phyloP scores from a whole-genome alignment of 2,113 vertebrate genomes.

The Leptobrachium ailaonicum region DNA sequence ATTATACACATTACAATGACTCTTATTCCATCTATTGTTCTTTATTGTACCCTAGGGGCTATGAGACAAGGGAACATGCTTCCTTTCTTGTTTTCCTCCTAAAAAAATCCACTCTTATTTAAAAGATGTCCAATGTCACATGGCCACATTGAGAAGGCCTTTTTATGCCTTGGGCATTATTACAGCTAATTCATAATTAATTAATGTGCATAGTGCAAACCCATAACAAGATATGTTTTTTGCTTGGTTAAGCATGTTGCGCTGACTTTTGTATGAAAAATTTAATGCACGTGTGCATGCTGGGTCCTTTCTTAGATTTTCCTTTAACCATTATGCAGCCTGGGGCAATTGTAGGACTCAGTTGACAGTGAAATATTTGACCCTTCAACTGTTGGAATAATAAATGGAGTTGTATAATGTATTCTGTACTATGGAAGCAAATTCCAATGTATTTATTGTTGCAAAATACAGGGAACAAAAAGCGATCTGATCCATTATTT shows the following conservation, averaged over 20 bases:
- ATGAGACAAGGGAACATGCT: constrained; percentile 11
- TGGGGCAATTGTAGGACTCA: constrained; percentile 2
- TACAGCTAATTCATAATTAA: constrained; percentile 47
- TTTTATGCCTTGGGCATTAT: constrained; percentile 34
- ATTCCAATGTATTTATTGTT: not conserved
- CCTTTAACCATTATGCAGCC: constrained; percentile 28
- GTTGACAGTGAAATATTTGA: constrained; percentile 22
- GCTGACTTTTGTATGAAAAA: constrained; percentile 30
- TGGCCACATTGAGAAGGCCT: constrained; percentile 16
- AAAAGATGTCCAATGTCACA: constrained; percentile 26
- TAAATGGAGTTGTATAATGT: not conserved
- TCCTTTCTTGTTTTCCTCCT: not conserved
- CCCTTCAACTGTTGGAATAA: constrained; percentile 32
- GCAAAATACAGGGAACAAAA: not conserved
- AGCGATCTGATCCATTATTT: too few species aligned
- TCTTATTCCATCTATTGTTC: constrained; percentile 5
- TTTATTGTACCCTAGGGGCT: constrained; percentile 6
- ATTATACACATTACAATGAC: constrained; percentile 15
- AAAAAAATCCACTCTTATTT: constrained; percentile 4
- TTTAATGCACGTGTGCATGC: constrained; percentile 29
- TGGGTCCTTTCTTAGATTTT: constrained; percentile 17
- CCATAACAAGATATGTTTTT: constrained; percentile 33
- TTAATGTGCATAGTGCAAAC: constrained; percentile 11
- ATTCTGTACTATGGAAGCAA: not conserved
- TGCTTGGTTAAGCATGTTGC: constrained; percentile 44